Evolutionary conservation across 2,888 invertebrate genomes (phyloP).

Genomic region (Lasioglossum leucozonium): DNA sequence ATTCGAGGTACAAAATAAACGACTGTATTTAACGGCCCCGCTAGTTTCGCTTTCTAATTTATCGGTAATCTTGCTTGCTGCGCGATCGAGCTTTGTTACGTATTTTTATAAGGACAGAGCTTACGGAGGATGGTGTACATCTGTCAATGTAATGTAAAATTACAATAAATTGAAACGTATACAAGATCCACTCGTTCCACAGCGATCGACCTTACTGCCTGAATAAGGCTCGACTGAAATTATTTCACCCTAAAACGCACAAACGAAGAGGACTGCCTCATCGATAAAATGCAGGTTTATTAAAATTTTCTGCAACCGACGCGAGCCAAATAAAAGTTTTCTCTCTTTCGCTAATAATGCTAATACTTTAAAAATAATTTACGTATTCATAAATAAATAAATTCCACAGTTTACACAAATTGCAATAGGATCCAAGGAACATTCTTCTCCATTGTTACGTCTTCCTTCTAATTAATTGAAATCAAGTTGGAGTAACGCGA

Average conservation of each 20-base stretch:
- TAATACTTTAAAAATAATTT: no score
- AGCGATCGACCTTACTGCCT: background rate
- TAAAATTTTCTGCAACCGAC: no score
- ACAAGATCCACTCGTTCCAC: conserved; percentile 7
- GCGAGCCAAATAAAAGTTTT: no score
- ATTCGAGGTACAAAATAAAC: conserved; percentile 52
- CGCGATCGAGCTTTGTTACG: conserved; percentile 82
- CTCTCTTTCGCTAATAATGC: no score
- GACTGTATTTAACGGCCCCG: conserved; percentile 56
- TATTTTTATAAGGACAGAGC: conserved; percentile 83
- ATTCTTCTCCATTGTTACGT: no score
- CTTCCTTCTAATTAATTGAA: no score
- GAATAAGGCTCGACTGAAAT: background rate
- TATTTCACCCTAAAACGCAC: background rate
- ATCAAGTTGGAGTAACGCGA: no score
- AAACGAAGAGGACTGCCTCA: no score
- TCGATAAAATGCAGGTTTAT: no score
- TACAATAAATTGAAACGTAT: conserved; percentile 57
- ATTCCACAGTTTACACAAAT: no score
- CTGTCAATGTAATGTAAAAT: conserved; percentile 77
- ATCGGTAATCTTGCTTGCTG: conserved; percentile 77
- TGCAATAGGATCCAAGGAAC: no score
- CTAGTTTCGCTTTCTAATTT: conserved; percentile 78
- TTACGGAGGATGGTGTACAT: conserved; percentile 77
- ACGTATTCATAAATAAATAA: no score